phyloP scores from a whole-genome alignment of 2,888 invertebrate genomes.

The Itoplectis maculator region DNA sequence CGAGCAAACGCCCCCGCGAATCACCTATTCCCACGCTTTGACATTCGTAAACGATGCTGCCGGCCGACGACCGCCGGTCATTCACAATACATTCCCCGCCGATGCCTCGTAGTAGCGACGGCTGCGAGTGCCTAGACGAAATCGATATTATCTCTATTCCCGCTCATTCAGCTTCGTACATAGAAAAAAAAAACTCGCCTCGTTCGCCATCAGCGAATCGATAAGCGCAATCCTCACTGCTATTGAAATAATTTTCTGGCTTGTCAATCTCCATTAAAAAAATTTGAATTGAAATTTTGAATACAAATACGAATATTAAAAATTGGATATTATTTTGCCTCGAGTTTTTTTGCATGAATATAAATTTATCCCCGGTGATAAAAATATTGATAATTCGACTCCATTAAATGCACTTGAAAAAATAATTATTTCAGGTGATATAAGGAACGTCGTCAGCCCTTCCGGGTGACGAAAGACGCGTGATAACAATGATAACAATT shows the following conservation, averaged over 20 bases:
- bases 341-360: too few relatives aligned
- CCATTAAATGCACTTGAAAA: too few relatives aligned
- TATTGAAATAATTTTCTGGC: neutral
- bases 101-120: constrained; percentile 54
- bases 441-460: too few relatives aligned
- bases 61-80: constrained; percentile 61
- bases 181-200: neutral
- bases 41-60: constrained; percentile 80
- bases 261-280: neutral
- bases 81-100: constrained; percentile 64
- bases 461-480: too few relatives aligned
- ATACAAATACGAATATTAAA: constrained; percentile 25
- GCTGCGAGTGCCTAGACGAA: constrained; percentile 38
- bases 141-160: neutral
- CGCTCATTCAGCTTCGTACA: neutral
- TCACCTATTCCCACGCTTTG: constrained; percentile 81
- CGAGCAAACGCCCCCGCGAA: constrained; percentile 70
- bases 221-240: neutral
- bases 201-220: neutral
- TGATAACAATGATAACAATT: too few relatives aligned
- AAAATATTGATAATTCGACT: too few relatives aligned
- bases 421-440: too few relatives aligned
- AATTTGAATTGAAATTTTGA: neutral
- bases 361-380: too few relatives aligned
- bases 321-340: too few relatives aligned